Base-by-base conservation (phyloP, 2,113 vertebrate genomes). In the Trichomycterus rosablanca region DNA sequence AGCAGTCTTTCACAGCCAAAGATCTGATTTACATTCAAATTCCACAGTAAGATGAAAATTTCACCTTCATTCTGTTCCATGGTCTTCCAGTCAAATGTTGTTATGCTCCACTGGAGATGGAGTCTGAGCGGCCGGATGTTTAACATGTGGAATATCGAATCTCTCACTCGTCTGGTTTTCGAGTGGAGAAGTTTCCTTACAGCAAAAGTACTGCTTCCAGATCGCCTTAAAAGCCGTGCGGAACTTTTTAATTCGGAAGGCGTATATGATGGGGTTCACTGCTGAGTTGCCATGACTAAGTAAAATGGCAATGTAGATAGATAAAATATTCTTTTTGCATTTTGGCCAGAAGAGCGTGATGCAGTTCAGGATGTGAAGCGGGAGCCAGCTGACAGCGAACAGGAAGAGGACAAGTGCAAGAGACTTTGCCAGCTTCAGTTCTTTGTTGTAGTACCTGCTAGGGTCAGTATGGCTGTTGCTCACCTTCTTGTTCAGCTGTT, bases 161-260 rank as follows among this genome's bases (percentile, higher is more conserved):
- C 81, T 79, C 69, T 86, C 86, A 26, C 86, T 87, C 19, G 66
- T 77, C 64, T 88, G 84, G 7, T 61, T 74, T 8, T 83, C 81
- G 24, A 81, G 65, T 9, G 73, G 52, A 10, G 73, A 37, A 4
- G 74, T 71, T 63, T 85, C 52, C 59, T 86, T 82, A 82, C 96
- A 98, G 81, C 93, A 91, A 77, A 98, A 88, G 67, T 96, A 93
- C 32, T 94, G 91, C 23, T 91, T 90, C 92, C 90, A 96, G 59
- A 98, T 98, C 72, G 91, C 91, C 58, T 84, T 87, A 79, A 98
- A 98, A 5, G 94, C 92, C 23, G 79, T 88, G 58, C 89, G 90
- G 74, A 98, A 98, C 84, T 95, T 98, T 72, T 92, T 93, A 74
- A 98, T 98, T 59, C 90, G 92, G 78, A 98, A 96, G 51, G 96